Evolutionary conservation across 2,113 vertebrate genomes (phyloP).

Genomic region (Pholis gunnellus): DNA sequence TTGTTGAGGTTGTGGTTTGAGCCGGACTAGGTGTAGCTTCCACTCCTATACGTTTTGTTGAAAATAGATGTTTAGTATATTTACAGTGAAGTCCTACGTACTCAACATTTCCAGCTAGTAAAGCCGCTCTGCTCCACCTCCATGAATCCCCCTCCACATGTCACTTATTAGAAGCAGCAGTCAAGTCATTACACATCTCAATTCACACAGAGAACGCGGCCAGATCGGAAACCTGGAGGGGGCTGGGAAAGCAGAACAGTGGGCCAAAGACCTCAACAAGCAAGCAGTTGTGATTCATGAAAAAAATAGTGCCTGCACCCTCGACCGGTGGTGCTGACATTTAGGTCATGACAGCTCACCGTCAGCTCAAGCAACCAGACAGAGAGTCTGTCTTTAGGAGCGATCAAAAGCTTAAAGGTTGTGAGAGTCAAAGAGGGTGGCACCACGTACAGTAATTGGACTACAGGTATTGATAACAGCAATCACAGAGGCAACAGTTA

Average conservation of each 20-base stretch:
- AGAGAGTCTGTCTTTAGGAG: constrained; percentile 15
- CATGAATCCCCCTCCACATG: constrained; percentile 66
- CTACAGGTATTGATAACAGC: constrained; percentile 62
- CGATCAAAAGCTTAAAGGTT: neutral
- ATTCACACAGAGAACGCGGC: constrained; percentile 55
- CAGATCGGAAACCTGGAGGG: constrained; percentile 42
- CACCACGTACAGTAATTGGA: neutral
- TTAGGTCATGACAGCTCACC: constrained; percentile 33
- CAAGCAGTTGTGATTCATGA: constrained; percentile 35
- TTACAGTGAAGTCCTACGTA: neutral
- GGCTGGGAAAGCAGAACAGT: constrained; percentile 41
- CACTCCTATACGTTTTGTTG: neutral
- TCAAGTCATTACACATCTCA: constrained; percentile 78
- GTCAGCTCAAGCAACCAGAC: constrained; percentile 6
- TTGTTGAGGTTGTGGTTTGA: constrained; percentile 25
- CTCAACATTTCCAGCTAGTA: constrained; percentile 12
- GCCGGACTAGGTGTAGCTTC: constrained; percentile 9
- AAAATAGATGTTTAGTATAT: constrained; percentile 14
- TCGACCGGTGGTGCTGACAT: constrained; percentile 26
- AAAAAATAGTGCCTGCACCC: neutral
- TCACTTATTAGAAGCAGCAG: constrained; percentile 77
- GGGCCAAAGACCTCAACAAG: constrained; percentile 34
- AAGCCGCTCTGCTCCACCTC: constrained; percentile 29
- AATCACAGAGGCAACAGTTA: constrained; percentile 39
- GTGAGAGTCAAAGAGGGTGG: neutral